A percentile compares a stretch with the other conserved stretches of the same genome.
phyloP scores from a whole-genome alignment of 2,113 vertebrate species.

The Cranoglanis bouderius region DNA sequence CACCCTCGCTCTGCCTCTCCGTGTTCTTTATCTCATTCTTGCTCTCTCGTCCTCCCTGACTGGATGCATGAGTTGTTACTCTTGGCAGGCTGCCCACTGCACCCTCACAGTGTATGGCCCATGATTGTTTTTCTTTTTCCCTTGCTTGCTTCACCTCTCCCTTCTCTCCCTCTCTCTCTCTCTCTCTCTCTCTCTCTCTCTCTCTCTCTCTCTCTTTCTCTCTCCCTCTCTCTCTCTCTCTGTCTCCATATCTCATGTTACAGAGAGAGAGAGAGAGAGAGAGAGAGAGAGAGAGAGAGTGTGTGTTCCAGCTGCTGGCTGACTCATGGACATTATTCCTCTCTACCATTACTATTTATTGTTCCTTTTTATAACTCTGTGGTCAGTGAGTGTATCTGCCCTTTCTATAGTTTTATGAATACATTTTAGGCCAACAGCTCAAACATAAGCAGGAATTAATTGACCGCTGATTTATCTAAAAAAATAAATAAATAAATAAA shows the following conservation, averaged over 20 bases:
- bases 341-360: slow-evolving; percentile 40
- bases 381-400: slow-evolving; percentile 45
- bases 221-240: slow-evolving; percentile 29
- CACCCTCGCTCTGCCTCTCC: slow-evolving; percentile 50
- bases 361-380: slow-evolving; percentile 34
- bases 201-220: neutral
- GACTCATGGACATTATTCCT: slow-evolving; percentile 32
- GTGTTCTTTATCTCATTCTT: slow-evolving; percentile 14
- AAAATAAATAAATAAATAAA: too few relatives aligned
- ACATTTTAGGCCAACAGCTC: neutral
- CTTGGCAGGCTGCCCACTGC: slow-evolving; percentile 67
- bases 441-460: slow-evolving; percentile 1
- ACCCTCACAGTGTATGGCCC: slow-evolving; percentile 67
- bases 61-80: slow-evolving; percentile 69
- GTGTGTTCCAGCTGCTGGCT: slow-evolving; percentile 36
- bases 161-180: slow-evolving; percentile 26
- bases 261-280: slow-evolving; percentile 34
- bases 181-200: too few relatives aligned
- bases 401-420: slow-evolving; percentile 30
- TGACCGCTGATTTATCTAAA: neutral
- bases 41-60: slow-evolving; percentile 15
- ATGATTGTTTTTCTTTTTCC: slow-evolving; percentile 72
- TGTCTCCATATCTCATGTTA: slow-evolving; percentile 57
- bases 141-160: slow-evolving; percentile 28
- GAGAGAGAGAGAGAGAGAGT: slow-evolving; percentile 33